phyloP scores from a whole-genome alignment of 1,140 invertebrate species.

The Frieseomelitta varia region DNA sequence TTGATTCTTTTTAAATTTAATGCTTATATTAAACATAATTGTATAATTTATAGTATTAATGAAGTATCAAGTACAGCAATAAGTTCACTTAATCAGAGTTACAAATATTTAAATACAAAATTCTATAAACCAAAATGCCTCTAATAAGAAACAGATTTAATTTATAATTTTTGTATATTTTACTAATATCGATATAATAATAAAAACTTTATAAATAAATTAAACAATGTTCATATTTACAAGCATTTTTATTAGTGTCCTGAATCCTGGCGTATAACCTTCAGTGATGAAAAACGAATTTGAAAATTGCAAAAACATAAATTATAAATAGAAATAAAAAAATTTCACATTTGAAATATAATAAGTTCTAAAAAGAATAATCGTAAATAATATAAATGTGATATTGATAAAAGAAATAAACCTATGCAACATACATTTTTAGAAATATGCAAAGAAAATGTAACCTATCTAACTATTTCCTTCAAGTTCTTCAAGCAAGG shows the following conservation, averaged over 20 bases:
- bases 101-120: not conserved
- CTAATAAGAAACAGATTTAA: not conserved
- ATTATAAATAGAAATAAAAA: not conserved
- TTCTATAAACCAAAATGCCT: not conserved
- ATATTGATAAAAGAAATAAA: constrained; percentile 1
- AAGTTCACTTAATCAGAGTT: not conserved
- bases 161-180: not conserved
- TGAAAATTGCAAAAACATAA: not conserved
- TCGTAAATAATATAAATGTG: not conserved
- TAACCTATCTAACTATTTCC: not conserved
- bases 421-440: not conserved
- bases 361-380: not conserved
- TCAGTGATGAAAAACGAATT: not conserved
- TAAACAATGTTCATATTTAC: not conserved
- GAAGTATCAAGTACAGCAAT: not conserved
- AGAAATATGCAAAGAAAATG: not conserved
- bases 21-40: not conserved
- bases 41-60: not conserved
- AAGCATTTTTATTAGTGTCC: not conserved
- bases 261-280: not conserved
- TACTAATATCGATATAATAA: not conserved
- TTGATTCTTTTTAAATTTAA: not conserved
- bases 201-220: not conserved
- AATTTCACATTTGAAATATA: not conserved
- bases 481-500: not conserved